Base-by-base conservation (phyloP, 2,888 invertebrate genomes). In the Diogma glabrata region DNA sequence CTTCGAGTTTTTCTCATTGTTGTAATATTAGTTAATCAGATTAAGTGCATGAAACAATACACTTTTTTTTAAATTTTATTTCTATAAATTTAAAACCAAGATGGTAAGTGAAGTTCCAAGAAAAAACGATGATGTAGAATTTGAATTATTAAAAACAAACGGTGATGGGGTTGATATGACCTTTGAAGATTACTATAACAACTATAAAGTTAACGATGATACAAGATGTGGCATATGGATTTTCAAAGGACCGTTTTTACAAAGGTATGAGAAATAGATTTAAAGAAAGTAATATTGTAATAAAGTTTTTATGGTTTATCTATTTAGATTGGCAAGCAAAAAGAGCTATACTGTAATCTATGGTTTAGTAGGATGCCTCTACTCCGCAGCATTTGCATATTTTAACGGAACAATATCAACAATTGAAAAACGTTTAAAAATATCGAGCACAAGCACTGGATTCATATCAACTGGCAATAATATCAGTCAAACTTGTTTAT, bases 291-390 rank as follows among this genome's bases (percentile, higher is more conserved):
- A 4, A 19, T 19, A 9, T 45, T 23, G 8, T 45, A 10, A 14
- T 12, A 3, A 28, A 28, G 2, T 14, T 5, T 16, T 40, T 40
- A 16, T 4, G 14, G 9, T 16, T 33, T 3, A 20, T 28, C 14
- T 24, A 24, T n/a, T 10, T 3, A 50, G 50, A 33, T 72, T 77
- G 57, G 79, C 78, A 28, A 79, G 77, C 57, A 78, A 78, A 60
- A 77, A 77, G 58, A 74, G 72, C 4, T 78, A 73, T 58, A 70
- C 78, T 5, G 67, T 75, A 53, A 64, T 78, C 3, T 79, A 78
- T 56, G 77, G 78, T 23, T 63, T 78, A 23, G 65, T 78, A n/a
- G 78, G 77, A 2, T 76, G 78, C 57, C 71, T 77, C 50, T 76
- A 75, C 59, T 74, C 76, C 3, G 78, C 79, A 43, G 74, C 75